phyloP scores from a whole-genome alignment of 2,888 invertebrate genomes.

The Yponomeuta malinellus region DNA sequence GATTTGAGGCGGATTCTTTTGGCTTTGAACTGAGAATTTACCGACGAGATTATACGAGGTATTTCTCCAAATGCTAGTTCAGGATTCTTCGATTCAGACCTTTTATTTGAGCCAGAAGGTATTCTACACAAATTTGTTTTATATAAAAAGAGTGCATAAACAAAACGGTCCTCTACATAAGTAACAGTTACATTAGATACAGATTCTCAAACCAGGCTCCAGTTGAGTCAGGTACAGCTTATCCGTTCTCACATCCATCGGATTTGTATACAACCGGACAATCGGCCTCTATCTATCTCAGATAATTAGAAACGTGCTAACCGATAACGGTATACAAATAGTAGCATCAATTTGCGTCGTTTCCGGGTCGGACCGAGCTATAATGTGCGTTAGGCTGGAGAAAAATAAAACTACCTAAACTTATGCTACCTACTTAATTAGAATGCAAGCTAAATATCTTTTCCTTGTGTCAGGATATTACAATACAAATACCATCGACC shows the following conservation, averaged over 20 bases:
- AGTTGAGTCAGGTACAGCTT: constrained; percentile 4
- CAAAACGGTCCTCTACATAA: background rate
- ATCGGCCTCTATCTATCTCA: constrained; percentile 62
- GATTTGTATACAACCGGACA: constrained; percentile 64
- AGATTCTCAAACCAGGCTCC: background rate
- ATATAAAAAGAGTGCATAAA: background rate
- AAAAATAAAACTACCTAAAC: background rate
- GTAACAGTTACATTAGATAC: background rate
- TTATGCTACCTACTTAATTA: background rate
- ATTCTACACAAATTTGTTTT: background rate
- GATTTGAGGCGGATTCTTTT: background rate
- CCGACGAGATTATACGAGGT: background rate
- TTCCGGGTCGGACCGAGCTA: background rate
- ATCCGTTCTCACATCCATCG: constrained; percentile 37
- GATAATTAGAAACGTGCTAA: constrained; percentile 66
- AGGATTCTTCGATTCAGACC: too few species aligned
- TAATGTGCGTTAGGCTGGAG: background rate
- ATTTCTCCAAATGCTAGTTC: too few species aligned
- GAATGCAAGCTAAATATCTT: background rate
- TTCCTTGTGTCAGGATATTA: background rate
- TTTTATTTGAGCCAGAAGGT: background rate
- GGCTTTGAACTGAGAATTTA: background rate
- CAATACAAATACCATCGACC: background rate
- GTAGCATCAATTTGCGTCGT: constrained; percentile 27
- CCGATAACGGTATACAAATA: constrained; percentile 54